Conservation (phyloP, 2,888 invertebrate species). For the Drosophila kambysellisi region DNA sequence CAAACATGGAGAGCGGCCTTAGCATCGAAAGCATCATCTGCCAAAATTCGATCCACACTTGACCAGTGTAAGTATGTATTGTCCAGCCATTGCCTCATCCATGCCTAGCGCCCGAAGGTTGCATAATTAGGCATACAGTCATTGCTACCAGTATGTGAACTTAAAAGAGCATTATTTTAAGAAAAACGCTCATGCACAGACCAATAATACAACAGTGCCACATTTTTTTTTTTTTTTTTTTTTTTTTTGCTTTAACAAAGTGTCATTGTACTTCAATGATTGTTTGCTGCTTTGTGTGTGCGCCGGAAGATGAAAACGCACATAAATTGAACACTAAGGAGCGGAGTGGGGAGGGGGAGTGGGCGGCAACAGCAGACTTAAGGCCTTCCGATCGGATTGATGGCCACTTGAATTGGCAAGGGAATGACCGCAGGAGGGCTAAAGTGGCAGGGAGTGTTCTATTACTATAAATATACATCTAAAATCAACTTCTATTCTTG, state of each 20-base stretch:
- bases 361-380: not conserved
- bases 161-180: conserved; percentile 33
- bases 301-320: conserved; percentile 41
- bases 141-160: conserved; percentile 37
- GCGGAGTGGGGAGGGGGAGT: conserved; percentile 9
- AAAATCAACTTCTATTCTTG: not conserved
- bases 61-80: conserved; percentile 32
- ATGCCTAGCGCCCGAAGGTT: conserved; percentile 57
- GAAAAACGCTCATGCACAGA: conserved; percentile 10
- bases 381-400: conserved; percentile 18
- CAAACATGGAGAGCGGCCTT: conserved; percentile 55
- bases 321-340: conserved; percentile 5
- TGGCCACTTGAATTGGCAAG: conserved; percentile 7
- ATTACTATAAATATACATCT: not conserved
- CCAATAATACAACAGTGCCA: conserved; percentile 11
- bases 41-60: conserved; percentile 54
- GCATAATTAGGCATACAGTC: conserved; percentile 49
- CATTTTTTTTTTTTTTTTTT: conserved; percentile 11
- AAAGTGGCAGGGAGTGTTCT: not conserved
- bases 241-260: conserved; percentile 24
- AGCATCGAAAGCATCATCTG: conserved; percentile 60
- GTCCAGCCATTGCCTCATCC: conserved; percentile 34
- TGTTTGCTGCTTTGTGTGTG: conserved; percentile 25
- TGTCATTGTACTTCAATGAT: conserved; percentile 42
- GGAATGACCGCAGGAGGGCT: not conserved